These are phyloP conservation scores for Psix sp. DNA, from an alignment of 1,140 invertebrate genomes.

Conservation along the genomic window DNA sequence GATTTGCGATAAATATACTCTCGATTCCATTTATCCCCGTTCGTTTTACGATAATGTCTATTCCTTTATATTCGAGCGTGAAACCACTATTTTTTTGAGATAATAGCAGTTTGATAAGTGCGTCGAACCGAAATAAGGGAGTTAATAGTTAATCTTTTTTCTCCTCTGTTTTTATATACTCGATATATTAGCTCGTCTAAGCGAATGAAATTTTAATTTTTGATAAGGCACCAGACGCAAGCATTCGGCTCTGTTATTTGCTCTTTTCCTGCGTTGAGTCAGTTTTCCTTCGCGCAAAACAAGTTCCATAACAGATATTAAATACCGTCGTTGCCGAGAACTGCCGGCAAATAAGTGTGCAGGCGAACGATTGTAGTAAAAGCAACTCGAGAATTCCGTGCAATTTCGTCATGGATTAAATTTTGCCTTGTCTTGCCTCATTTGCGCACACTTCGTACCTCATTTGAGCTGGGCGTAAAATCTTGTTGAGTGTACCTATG, in stretches of 20 bases:
- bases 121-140: conserved; percentile 3
- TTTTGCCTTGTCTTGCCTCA: conserved; percentile 35
- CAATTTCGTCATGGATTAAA: conserved; percentile 39
- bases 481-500: too few species aligned
- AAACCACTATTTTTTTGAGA: conserved; percentile 1
- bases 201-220: conserved; percentile 76
- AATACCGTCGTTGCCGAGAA: conserved; percentile 62
- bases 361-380: conserved; percentile 32
- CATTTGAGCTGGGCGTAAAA: conserved; percentile 19
- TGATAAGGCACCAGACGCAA: conserved; percentile 66
- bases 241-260: conserved; percentile 35
- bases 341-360: conserved; percentile 27
- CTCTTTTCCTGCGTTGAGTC: too few species aligned
- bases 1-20: conserved; percentile 10
- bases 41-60: conserved; percentile 21
- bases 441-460: conserved; percentile 22
- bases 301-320: conserved; percentile 66
- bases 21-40: neutral
- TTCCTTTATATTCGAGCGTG: conserved; percentile 2
- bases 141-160: conserved; percentile 10
- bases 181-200: conserved; percentile 38
- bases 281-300: conserved; percentile 35
- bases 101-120: conserved; percentile 9
- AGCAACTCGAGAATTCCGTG: conserved; percentile 25
- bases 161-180: neutral